phyloP scores from a whole-genome alignment of 2,113 vertebrate species.

The Phocoena phocoena region DNA sequence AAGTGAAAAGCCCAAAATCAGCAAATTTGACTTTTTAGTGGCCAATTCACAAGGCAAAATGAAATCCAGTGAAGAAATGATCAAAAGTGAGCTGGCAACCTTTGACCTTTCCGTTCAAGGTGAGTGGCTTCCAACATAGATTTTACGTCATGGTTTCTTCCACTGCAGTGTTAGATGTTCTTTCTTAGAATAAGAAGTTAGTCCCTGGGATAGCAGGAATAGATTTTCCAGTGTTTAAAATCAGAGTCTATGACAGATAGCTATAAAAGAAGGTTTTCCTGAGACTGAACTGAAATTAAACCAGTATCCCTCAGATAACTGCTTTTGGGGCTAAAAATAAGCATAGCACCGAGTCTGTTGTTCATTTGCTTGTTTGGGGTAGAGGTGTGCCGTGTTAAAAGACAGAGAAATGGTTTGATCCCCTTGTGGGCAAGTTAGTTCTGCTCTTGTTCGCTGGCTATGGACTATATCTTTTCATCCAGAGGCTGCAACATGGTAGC shows the following conservation, averaged over 20 bases:
- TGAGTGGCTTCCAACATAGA: conserved; percentile 79
- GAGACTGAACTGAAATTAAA: neutral
- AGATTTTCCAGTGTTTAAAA: neutral
- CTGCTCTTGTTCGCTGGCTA: neutral
- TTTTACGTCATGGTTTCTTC: neutral
- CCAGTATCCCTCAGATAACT: neutral
- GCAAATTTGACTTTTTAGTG: conserved; percentile 97
- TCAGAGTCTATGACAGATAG: neutral
- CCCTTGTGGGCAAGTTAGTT: neutral
- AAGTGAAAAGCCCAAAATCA: conserved; percentile 97
- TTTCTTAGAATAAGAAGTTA: conserved; percentile 26
- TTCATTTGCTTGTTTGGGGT: neutral
- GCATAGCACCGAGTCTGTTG: neutral
- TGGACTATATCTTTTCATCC: neutral
- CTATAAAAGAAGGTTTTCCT: conserved; percentile 9
- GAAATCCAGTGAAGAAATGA: conserved; percentile 99
- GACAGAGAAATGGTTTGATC: neutral
- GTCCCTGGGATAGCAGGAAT: neutral
- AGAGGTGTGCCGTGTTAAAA: neutral
- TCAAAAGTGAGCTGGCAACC: conserved; percentile 96
- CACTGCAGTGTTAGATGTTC: neutral
- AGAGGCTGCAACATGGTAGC: neutral
- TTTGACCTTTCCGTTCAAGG: conserved; percentile 98
- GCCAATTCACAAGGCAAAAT: conserved; percentile 95
- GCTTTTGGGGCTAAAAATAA: neutral